A percentile compares a stretch with the other conserved stretches of the same genome.
Evolutionary conservation across 2,113 vertebrate genomes (phyloP).

Genomic region (Phainopepla nitens): DNA sequence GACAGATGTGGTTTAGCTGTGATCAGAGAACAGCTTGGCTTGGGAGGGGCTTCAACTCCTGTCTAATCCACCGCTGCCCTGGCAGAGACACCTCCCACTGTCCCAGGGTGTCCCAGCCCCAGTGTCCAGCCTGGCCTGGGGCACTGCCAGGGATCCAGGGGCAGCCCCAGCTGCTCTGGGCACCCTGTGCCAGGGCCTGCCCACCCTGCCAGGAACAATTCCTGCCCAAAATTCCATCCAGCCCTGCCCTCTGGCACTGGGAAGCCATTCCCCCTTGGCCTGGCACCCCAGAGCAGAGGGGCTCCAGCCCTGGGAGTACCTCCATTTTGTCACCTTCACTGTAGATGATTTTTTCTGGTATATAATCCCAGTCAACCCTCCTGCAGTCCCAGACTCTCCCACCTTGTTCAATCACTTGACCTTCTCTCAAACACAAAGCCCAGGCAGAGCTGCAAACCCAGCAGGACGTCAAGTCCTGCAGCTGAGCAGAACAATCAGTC

Average conservation of each 20-base stretch:
- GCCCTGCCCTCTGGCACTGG: background rate
- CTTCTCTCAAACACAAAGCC: background rate
- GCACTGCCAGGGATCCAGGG: background rate
- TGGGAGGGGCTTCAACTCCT: background rate
- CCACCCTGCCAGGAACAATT: background rate
- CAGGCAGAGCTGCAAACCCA: background rate
- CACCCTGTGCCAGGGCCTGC: background rate
- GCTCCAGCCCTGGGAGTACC: background rate
- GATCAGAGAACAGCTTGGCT: background rate
- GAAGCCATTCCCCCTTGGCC: background rate
- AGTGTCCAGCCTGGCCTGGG: background rate
- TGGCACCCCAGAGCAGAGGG: background rate
- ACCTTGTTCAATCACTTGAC: background rate
- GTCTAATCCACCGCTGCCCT: background rate
- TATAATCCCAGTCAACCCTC: background rate
- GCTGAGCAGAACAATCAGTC: background rate
- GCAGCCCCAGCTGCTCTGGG: background rate
- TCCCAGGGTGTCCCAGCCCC: background rate
- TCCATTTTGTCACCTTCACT: background rate
- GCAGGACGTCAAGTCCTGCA: background rate
- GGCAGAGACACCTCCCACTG: background rate
- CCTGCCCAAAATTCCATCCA: accelerated
- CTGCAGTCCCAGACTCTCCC: background rate
- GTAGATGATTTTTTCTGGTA: background rate
- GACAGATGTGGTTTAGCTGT: background rate